Evolutionary conservation across 2,113 vertebrate species (phyloP).

Genomic region (Phaethon lepturus): DNA sequence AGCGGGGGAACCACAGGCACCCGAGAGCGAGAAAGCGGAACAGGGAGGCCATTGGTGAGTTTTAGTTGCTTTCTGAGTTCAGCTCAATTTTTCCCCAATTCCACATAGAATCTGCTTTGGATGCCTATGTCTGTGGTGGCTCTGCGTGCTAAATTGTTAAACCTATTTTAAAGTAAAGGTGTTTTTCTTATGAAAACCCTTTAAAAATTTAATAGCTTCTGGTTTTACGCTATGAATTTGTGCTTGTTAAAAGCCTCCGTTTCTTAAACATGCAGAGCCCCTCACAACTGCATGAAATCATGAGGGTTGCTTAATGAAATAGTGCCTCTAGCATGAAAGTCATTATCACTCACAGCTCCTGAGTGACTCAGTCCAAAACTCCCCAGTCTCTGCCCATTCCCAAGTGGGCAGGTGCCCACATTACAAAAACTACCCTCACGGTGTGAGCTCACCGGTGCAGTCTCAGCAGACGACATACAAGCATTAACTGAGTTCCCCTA

Average conservation of each 20-base stretch:
- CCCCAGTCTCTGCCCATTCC: not conserved
- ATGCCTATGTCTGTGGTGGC: not conserved
- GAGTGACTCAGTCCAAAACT: not conserved
- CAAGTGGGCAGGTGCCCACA: rapidly evolving
- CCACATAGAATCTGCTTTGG: not conserved
- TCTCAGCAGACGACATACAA: not conserved
- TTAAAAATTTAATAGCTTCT: not conserved
- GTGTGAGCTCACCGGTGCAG: rapidly evolving
- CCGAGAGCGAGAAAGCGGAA: not conserved
- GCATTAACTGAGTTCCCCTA: not conserved
- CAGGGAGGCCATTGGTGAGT: rapidly evolving
- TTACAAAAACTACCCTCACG: not conserved
- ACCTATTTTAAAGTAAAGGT: not conserved
- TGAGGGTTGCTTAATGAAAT: not conserved
- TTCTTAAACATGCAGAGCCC: not conserved
- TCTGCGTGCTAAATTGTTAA: not conserved
- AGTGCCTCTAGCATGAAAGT: not conserved
- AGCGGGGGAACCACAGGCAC: not conserved
- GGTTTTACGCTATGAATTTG: not conserved
- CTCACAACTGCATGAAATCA: not conserved
- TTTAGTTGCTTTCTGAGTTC: not conserved
- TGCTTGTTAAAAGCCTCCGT: not conserved
- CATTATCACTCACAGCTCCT: not conserved
- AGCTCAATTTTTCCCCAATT: not conserved
- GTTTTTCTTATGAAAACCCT: not conserved